Evolutionary conservation across 2,888 invertebrate genomes (phyloP).

Genomic region (Trilocha varians): DNA sequence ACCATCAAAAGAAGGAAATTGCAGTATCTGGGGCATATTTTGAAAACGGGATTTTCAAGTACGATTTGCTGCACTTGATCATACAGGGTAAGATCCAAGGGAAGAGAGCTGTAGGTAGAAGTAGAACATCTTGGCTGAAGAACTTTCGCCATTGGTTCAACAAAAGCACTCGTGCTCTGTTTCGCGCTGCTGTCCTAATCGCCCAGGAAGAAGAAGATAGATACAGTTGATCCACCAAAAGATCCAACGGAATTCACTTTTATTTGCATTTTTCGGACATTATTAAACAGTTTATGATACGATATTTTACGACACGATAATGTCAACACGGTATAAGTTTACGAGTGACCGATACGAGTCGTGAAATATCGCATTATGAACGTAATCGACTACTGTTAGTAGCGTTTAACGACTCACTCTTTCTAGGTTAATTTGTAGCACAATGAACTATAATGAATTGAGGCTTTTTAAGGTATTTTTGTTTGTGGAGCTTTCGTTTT

Average conservation of each 20-base stretch:
- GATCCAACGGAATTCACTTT: neutral
- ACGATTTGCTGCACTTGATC: too few species aligned
- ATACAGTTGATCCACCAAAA: too few species aligned
- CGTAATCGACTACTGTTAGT: constrained; percentile 17
- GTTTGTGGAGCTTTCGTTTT: neutral
- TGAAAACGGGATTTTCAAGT: too few species aligned
- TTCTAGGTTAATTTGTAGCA: constrained; percentile 3
- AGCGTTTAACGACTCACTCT: constrained; percentile 3
- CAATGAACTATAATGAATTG: neutral
- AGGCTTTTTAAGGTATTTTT: neutral
- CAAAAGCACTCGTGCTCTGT: too few species aligned
- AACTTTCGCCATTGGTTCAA: too few species aligned
- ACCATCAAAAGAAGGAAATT: too few species aligned
- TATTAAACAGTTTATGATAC: neutral
- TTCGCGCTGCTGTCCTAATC: too few species aligned
- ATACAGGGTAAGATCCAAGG: too few species aligned
- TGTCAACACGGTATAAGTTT: constrained; percentile 26
- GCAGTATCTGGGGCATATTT: too few species aligned
- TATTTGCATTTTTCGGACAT: neutral
- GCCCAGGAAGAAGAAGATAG: too few species aligned
- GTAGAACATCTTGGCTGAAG: too few species aligned
- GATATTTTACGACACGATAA: constrained; percentile 29
- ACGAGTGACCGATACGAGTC: constrained; percentile 23
- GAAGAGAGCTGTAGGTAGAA: too few species aligned
- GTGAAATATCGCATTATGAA: constrained; percentile 22